Base-by-base conservation (phyloP, 2,797 vertebrate species). In the Alfaro cultratus region DNA sequence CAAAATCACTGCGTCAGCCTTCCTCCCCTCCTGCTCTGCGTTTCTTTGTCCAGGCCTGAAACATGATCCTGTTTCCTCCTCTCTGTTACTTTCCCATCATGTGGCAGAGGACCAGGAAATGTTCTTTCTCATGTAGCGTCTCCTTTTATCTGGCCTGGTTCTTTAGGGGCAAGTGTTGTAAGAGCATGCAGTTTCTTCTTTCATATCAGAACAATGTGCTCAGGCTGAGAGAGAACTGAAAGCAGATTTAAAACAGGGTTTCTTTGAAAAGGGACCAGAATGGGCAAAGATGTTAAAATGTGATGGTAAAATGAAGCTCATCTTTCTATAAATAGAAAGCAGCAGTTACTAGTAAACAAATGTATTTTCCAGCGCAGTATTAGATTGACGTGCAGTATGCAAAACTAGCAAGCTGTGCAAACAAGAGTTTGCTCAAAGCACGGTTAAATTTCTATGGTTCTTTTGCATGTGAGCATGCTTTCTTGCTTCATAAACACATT, bases 31-130 rank as follows among this genome's bases (percentile, higher is more conserved):
- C 49, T 2, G 49, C 49, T 51, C 49, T 2, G 49, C 21, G 21
- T 4, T 55, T 84, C 79, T 87, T 92, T 91, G 86, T 91, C 84
- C 85, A 11, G 64, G 80, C 62, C 76, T 86, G 90, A 90, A 93
- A 93, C 74, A 2, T 71, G 88, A 94, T 93, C 82, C 79, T 5
- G 81, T 84, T 86, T 88, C 86, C 77, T 87, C 60, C 85, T 51
- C 62, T 77, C 76, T 46, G 39, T 90, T 85, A 73, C 79, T 80
- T 75, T 84, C 72, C 62, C 41, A 80, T 67, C 77, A 1, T 88
- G 83, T 80, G 86, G 73, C 79, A 78, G 82, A 87, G 76, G 79
- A 85, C 76, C 74, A 85, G 82, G 75, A 86, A 87, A 80, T 86
- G 84, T 82, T 90, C 80, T 41, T 75, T 77, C 73, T 87, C 31